Percentiles rank a stretch among this genome's conserved stretches.
Evolutionary conservation across 1,140 invertebrate genomes (phyloP).

Genomic region (Triops cancriformis): DNA sequence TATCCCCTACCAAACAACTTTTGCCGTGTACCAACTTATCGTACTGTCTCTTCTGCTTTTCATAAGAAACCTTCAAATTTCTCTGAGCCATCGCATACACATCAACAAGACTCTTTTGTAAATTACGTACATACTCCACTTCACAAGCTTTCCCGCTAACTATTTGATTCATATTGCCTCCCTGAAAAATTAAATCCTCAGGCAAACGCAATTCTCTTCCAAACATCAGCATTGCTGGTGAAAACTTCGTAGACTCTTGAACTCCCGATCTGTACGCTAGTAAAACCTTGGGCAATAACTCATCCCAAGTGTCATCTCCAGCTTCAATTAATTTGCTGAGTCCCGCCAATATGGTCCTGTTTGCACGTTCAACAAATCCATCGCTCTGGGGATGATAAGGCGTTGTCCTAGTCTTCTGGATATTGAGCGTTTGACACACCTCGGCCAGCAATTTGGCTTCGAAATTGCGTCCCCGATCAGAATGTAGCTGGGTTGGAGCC

Average conservation of each 20-base stretch:
- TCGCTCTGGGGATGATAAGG: no score
- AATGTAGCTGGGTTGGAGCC: no score
- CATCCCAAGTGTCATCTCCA: background rate
- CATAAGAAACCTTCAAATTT: no score
- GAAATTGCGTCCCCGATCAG: no score
- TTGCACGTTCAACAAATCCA: no score
- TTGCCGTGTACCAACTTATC: background rate
- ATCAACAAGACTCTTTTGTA: background rate
- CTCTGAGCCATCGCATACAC: background rate
- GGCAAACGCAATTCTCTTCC: background rate
- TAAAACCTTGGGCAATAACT: background rate
- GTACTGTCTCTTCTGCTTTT: background rate
- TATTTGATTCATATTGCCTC: background rate
- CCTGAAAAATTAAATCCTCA: background rate
- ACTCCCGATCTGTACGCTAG: background rate
- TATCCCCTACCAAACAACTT: background rate
- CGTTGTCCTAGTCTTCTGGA: no score
- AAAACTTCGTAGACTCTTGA: background rate
- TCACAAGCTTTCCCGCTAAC: background rate
- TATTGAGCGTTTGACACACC: no score
- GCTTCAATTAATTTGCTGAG: background rate
- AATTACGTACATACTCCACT: background rate
- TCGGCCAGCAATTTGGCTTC: no score
- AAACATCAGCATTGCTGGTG: no score
- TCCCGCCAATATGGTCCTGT: no score